Evolutionary conservation across 1,140 invertebrate species (phyloP).

Genomic region (Danaus plexippus): DNA sequence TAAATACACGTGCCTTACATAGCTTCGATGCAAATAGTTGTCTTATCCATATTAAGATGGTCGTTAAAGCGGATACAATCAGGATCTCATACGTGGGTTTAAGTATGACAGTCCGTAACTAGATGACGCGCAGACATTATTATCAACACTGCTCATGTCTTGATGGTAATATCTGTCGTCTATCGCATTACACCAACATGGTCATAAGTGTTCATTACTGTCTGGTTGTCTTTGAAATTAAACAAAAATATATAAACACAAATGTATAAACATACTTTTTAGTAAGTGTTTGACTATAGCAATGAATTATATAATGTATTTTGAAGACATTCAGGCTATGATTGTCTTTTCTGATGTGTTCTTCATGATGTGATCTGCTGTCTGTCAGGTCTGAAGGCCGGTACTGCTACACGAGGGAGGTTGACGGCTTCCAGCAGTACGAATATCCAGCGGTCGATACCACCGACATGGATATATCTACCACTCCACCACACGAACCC

Average conservation of each 20-base stretch:
- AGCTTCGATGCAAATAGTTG: too few relatives aligned
- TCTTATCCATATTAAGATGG: neutral
- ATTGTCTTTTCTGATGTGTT: too few relatives aligned
- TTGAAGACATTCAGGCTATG: too few relatives aligned
- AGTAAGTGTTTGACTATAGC: too few relatives aligned
- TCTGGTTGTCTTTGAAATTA: too few relatives aligned
- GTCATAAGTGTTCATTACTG: too few relatives aligned
- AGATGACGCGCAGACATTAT: slow-evolving; percentile 7
- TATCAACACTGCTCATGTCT: neutral
- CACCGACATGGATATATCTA: slow-evolving; percentile 67
- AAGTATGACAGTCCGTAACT: slow-evolving; percentile 27
- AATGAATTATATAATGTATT: too few relatives aligned
- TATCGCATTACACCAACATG: too few relatives aligned
- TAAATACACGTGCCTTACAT: neutral
- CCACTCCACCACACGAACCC: slow-evolving; percentile 54
- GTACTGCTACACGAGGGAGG: slow-evolving; percentile 62
- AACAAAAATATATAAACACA: too few relatives aligned
- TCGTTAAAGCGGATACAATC: slow-evolving; percentile 15
- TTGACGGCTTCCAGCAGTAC: slow-evolving; percentile 61
- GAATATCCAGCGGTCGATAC: slow-evolving; percentile 53
- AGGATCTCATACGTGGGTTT: slow-evolving; percentile 21
- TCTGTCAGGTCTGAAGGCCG: slow-evolving; percentile 56
- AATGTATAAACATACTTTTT: too few relatives aligned
- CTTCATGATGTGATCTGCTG: too few relatives aligned
- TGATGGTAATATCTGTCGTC: too few relatives aligned